Percentiles rank a stretch among this genome's conserved stretches.
Evolutionary conservation across 2,113 vertebrate genomes (phyloP).

Genomic region (Tetraodon nigroviridis): DNA sequence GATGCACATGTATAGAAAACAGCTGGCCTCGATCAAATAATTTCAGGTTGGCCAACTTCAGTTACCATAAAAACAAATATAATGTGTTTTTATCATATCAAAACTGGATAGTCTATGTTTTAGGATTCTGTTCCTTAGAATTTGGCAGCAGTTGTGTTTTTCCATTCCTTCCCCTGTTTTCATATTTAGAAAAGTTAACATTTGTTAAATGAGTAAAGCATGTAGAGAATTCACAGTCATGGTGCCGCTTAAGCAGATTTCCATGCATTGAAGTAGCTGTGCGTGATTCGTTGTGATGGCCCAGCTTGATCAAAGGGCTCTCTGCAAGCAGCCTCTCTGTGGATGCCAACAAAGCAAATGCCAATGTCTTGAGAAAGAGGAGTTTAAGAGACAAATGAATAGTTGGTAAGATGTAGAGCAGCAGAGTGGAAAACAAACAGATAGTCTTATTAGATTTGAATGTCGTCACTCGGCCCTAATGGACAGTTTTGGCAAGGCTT

Average conservation of each 20-base stretch:
- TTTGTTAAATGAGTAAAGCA: slow-evolving; percentile 20
- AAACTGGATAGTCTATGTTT: slow-evolving; percentile 31
- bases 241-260: slow-evolving; percentile 20
- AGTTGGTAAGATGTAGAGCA: slow-evolving; percentile 42
- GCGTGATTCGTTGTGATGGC: slow-evolving; percentile 30
- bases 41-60: slow-evolving; percentile 30
- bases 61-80: slow-evolving; percentile 42
- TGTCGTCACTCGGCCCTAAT: slow-evolving; percentile 46
- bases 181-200: not conserved
- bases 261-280: slow-evolving; percentile 16
- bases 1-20: slow-evolving; percentile 28
- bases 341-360: slow-evolving; percentile 39
- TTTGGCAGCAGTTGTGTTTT: slow-evolving; percentile 16
- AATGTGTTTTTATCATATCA: slow-evolving; percentile 15
- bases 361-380: slow-evolving; percentile 47
- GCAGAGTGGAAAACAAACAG: slow-evolving; percentile 56
- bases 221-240: slow-evolving; percentile 12
- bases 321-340: slow-evolving; percentile 9
- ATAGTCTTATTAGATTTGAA: slow-evolving; percentile 59
- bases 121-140: slow-evolving; percentile 12
- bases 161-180: slow-evolving; percentile 7
- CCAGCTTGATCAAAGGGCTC: slow-evolving; percentile 17
- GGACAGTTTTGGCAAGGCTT: slow-evolving; percentile 36
- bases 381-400: slow-evolving; percentile 43
- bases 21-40: slow-evolving; percentile 46